Conservation (phyloP, 2,113 vertebrate genomes). For the Nycticebus coucang region DNA sequence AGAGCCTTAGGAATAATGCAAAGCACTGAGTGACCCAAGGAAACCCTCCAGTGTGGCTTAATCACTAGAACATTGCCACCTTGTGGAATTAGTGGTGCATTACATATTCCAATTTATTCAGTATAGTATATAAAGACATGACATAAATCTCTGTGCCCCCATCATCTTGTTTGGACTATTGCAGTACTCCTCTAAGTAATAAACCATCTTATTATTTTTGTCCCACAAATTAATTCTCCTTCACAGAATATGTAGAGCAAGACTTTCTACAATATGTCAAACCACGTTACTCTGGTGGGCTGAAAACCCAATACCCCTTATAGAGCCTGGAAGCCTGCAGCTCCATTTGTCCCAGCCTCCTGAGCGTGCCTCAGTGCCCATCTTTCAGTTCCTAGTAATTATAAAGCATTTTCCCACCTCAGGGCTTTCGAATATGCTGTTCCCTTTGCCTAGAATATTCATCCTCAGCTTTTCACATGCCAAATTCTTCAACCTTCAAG, state of each 20-base stretch:
- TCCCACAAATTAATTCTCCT: not conserved
- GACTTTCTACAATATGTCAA: not conserved
- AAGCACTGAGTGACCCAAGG: not conserved
- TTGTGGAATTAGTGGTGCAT: conserved; percentile 51
- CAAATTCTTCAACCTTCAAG: not conserved
- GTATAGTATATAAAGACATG: not conserved
- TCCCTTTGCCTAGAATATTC: not conserved
- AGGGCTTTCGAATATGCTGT: not conserved
- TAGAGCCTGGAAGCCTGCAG: not conserved
- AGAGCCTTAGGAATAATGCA: not conserved
- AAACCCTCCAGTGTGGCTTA: not conserved
- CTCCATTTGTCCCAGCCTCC: not conserved
- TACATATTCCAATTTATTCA: not conserved
- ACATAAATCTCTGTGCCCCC: not conserved
- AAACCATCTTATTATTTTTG: not conserved
- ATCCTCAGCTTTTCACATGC: not conserved
- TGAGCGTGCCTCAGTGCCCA: not conserved
- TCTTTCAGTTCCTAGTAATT: not conserved
- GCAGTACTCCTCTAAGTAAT: not conserved
- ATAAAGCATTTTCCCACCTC: not conserved
- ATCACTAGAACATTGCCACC: conserved; percentile 57
- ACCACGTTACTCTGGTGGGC: not conserved
- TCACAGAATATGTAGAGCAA: not conserved
- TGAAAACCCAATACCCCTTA: not conserved
- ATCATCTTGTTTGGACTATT: not conserved